Evolutionary conservation across 2,797 vertebrate genomes (phyloP), one percentile per base, ranked within the genome.

Genomic region (Champsocephalus esox): DNA sequence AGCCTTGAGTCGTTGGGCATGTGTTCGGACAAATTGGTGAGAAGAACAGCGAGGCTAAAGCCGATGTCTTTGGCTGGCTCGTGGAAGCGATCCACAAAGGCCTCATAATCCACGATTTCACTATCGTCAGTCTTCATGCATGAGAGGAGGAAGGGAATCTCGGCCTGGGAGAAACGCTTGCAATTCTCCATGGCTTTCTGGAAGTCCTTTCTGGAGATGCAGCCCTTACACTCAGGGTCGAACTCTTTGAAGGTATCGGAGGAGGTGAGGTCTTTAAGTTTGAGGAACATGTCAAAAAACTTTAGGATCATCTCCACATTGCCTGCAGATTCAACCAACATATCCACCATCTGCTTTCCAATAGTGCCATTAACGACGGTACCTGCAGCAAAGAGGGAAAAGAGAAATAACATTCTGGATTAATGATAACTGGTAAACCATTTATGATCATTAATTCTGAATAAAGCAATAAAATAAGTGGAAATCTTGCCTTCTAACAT

Each of bases 261-360:
- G 0, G 96, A 96, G 0, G 97, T 97, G 71, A 99, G 89, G 90
- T 97, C 97, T 92, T 99, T 98, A 4, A 99, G 94, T 84, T 99
- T 99, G 73, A 99, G 93, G 87, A 99, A 99, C 96, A 97, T 99
- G 86, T 99, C 96, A 51, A 99, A 99, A 91, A 98, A 99, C 66
- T 95, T 97, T 50, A 99, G 96, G 84, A 99, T 98, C 96, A 97
- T 98, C 85, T 98, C 96, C 49, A 99, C 97, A 0, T 98, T 99
- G 87, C 95, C 94, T 3, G 97, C 97, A 0, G 98, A 99, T 71
- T 99, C 98, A 86, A 99, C 97, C 69, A 99, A 92, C 98, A 99
- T 99, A 74, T 99, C 98, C 0, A 99, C 97, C 98, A 99, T 99
- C 92, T 99, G 97, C 84, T 98, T 99, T 73, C 98, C 98, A 73